A percentile compares a stretch with the other conserved stretches of the same genome.
Conservation (phyloP, 53 echinoderm and acorn worm genomes). For the Henricia sp. region DNA sequence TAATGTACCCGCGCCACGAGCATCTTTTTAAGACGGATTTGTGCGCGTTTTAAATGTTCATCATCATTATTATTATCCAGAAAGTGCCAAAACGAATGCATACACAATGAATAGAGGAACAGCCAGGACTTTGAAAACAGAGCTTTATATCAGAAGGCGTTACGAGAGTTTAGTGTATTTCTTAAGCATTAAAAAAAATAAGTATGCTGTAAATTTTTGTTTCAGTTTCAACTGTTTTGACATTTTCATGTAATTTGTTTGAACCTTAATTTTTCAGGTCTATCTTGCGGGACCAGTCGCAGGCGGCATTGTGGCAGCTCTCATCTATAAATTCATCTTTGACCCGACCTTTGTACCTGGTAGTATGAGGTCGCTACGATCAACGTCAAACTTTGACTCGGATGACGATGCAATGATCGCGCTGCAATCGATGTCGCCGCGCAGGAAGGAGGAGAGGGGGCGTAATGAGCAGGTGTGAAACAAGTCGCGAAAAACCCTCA, state of each 20-base stretch:
- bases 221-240: neutral
- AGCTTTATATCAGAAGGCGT: no score
- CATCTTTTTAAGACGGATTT: no score
- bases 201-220: conserved; percentile 4
- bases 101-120: no score
- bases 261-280: conserved; percentile 58
- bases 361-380: conserved; percentile 53
- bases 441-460: conserved; percentile 55
- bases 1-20: no score
- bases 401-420: conserved; percentile 81
- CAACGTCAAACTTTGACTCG: conserved; percentile 63
- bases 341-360: conserved; percentile 68
- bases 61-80: no score
- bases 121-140: no score
- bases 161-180: no score
- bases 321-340: conserved; percentile 96
- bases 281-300: conserved; percentile 86
- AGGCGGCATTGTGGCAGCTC: conserved; percentile 75
- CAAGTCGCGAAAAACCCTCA: neutral
- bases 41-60: no score
- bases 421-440: conserved; percentile 65
- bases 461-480: conserved; percentile 13
- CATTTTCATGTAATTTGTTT: neutral
- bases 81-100: no score
- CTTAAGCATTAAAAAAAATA: neutral